phyloP scores from a whole-genome alignment of 2,797 vertebrate species.

The Rhinoraja longicauda region DNA sequence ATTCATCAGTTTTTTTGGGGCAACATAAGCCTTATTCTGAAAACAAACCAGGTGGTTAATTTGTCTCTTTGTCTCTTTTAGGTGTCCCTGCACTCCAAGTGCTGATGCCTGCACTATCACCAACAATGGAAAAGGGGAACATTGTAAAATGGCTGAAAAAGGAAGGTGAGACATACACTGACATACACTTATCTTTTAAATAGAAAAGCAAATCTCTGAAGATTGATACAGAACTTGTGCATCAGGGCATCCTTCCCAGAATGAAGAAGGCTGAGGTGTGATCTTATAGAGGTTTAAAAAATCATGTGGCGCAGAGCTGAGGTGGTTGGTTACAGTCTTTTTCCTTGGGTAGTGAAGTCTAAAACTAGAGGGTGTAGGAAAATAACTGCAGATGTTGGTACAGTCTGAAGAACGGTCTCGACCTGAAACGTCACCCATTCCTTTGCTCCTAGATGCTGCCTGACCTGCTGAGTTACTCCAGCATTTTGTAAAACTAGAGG shows the following conservation, averaged over 20 bases:
- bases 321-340: no score
- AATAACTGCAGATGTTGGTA: no score
- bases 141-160: slow-evolving; percentile 95
- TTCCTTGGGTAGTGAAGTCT: no score
- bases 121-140: slow-evolving; percentile 96
- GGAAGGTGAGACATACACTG: slow-evolving; percentile 72
- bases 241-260: not conserved
- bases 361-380: no score
- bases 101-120: slow-evolving; percentile 90
- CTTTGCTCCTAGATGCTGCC: no score
- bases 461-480: no score
- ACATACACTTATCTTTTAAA: not conserved
- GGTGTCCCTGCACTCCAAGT: slow-evolving; percentile 74
- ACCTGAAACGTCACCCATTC: no score
- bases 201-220: not conserved
- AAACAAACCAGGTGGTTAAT: not conserved
- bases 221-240: not conserved
- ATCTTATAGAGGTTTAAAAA: no score
- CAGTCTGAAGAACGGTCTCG: no score
- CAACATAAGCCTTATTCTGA: not conserved
- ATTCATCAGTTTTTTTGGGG: not conserved
- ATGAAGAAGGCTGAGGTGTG: no score
- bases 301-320: no score
- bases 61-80: slow-evolving; percentile 47
- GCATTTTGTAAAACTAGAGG: no score